Evolutionary conservation across 2,888 invertebrate species (phyloP).

Genomic region (Tipula confusa): DNA sequence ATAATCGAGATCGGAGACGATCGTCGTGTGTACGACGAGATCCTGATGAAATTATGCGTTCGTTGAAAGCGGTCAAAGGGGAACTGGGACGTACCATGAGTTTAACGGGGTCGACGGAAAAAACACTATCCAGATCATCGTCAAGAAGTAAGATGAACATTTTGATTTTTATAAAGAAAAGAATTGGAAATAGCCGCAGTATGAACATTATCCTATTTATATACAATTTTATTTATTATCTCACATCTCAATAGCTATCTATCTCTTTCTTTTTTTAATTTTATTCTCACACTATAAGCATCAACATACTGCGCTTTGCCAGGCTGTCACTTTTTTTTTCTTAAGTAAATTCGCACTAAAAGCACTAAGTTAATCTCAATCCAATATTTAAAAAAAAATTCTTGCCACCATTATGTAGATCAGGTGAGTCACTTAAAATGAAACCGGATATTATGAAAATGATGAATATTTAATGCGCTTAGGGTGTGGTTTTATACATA

Average conservation of each 20-base stretch:
- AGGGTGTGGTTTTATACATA: too few relatives aligned
- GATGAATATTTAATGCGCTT: too few relatives aligned
- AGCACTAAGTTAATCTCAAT: too few relatives aligned
- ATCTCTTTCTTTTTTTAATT: slow-evolving; percentile 34
- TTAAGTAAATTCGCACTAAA: not conserved
- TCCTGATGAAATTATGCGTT: slow-evolving; percentile 78
- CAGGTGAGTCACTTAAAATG: too few relatives aligned
- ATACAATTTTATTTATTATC: not conserved
- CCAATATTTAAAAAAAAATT: too few relatives aligned
- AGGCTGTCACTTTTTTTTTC: not conserved
- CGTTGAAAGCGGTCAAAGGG: slow-evolving; percentile 74
- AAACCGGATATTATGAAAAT: too few relatives aligned
- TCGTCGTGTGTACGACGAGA: slow-evolving; percentile 78
- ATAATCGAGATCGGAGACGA: slow-evolving; percentile 67
- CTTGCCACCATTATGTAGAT: too few relatives aligned
- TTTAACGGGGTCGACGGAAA: slow-evolving; percentile 59
- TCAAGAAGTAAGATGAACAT: slow-evolving; percentile 65
- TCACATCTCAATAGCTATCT: slow-evolving; percentile 28
- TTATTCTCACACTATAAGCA: slow-evolving; percentile 34
- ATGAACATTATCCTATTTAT: not conserved
- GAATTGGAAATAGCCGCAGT: slow-evolving; percentile 12
- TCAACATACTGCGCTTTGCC: slow-evolving; percentile 34
- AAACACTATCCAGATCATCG: slow-evolving; percentile 52
- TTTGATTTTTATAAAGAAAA: slow-evolving; percentile 28
- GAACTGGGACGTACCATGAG: slow-evolving; percentile 80